Percentiles rank a stretch among this genome's conserved stretches.
Conservation (phyloP, 92 coral and sea anemone genomes). For the Epizoanthus scotinus region DNA sequence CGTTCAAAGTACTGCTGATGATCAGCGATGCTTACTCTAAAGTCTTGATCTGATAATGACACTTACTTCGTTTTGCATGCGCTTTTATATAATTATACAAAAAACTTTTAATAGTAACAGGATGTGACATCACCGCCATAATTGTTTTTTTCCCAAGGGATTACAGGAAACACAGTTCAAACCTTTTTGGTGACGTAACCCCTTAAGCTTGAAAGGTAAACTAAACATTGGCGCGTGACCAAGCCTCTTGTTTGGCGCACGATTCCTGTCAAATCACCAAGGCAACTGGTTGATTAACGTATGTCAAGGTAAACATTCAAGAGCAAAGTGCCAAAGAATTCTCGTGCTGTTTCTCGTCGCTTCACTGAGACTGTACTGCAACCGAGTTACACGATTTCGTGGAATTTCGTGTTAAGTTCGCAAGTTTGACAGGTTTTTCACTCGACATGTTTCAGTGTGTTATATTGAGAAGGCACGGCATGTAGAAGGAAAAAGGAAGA, state of each 20-base stretch:
- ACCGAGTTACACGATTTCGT: not conserved
- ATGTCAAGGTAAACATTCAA: not conserved
- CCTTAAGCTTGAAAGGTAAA: not conserved
- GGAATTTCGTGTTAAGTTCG: not conserved
- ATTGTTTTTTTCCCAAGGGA: not conserved
- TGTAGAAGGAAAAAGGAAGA: not conserved
- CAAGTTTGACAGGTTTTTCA: not conserved
- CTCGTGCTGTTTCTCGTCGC: not conserved
- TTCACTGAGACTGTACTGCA: not conserved
- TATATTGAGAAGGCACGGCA: conserved; percentile 12
- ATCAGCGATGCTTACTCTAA: not conserved
- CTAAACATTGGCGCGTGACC: not conserved
- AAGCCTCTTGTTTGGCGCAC: not conserved
- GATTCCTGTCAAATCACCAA: not conserved
- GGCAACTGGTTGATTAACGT: not conserved
- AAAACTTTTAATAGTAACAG: conserved; percentile 39
- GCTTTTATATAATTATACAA: not conserved
- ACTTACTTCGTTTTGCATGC: not conserved
- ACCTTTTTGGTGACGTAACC: conserved; percentile 21
- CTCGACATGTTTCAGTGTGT: not conserved
- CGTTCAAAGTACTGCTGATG: too few relatives aligned
- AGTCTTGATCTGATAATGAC: not conserved
- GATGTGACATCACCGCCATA: conserved; percentile 26
- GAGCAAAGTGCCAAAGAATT: not conserved
- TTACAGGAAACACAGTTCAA: conserved; percentile 4